A percentile compares a stretch with the other conserved stretches of the same genome.
These are phyloP conservation scores for Ennomos quercinarius DNA, from an alignment of 2,888 invertebrate species.

Conservation along the genomic window DNA sequence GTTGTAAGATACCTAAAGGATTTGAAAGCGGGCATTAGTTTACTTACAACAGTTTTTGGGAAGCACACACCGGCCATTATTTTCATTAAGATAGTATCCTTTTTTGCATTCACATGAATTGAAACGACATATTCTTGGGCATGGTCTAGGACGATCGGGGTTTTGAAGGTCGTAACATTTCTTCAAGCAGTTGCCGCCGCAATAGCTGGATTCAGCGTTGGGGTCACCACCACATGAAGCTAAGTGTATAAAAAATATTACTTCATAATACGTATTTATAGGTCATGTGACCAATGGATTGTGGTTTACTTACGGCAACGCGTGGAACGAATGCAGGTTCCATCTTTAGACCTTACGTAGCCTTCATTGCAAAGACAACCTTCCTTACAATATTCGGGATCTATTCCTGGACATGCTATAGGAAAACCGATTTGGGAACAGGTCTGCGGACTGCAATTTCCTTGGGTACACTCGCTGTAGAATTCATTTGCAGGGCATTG, in stretches of 20 bases:
- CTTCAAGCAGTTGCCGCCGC: slow-evolving; percentile 42
- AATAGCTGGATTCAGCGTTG: slow-evolving; percentile 43
- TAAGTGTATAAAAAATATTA: slow-evolving; percentile 15
- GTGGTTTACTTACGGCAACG: slow-evolving; percentile 47
- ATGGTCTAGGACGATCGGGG: slow-evolving; percentile 18
- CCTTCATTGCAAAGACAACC: slow-evolving; percentile 54
- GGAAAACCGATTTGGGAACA: slow-evolving; percentile 50
- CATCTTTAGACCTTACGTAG: slow-evolving; percentile 44
- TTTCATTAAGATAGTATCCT: slow-evolving; percentile 41
- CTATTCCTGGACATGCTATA: slow-evolving; percentile 44
- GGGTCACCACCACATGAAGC: slow-evolving; percentile 44
- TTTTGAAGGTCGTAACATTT: slow-evolving; percentile 22
- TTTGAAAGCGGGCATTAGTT: no score
- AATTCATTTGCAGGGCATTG: no score
- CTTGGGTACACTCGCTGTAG: slow-evolving; percentile 48
- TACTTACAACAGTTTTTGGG: slow-evolving; percentile 48
- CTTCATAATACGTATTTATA: not conserved
- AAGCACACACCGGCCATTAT: slow-evolving; percentile 40
- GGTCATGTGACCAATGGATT: no score
- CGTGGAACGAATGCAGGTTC: slow-evolving; percentile 44
- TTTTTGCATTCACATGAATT: slow-evolving; percentile 49
- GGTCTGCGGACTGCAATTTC: slow-evolving; percentile 22
- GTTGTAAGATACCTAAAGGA: no score
- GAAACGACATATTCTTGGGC: slow-evolving; percentile 29
- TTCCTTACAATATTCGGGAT: slow-evolving; percentile 44